Conservation (phyloP, 2,113 vertebrate genomes). For the Pygoscelis adeliae region DNA sequence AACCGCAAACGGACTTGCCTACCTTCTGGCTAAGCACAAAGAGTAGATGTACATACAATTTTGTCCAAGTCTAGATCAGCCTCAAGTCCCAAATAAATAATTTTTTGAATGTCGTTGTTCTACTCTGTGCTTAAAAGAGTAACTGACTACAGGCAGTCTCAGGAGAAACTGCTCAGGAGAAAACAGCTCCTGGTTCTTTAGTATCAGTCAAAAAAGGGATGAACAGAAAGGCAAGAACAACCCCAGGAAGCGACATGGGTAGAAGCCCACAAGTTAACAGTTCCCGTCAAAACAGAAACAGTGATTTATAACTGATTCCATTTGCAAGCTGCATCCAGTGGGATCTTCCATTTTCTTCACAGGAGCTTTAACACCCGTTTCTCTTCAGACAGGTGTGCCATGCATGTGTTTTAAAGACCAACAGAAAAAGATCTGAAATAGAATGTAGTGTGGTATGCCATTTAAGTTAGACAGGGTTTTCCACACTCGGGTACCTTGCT, state of each 20-base stretch:
- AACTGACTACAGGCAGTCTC: neutral
- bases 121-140: neutral
- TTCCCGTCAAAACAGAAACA: neutral
- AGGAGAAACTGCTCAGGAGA: neutral
- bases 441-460: neutral
- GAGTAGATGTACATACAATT: neutral
- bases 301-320: neutral
- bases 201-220: neutral
- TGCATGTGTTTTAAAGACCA: neutral
- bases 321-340: neutral
- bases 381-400: neutral
- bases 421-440: neutral
- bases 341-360: neutral
- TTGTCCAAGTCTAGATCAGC: neutral
- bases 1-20: neutral
- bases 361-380: neutral
- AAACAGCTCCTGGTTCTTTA: neutral
- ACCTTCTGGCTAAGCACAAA: neutral
- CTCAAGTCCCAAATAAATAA: neutral
- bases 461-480: neutral
- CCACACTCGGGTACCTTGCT: neutral
- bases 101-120: neutral
- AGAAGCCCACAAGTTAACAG: neutral
- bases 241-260: neutral
- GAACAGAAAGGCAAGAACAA: neutral